These are phyloP conservation scores for Ichneumon xanthorius DNA, from an alignment of 2,888 invertebrate genomes.

Conservation along the genomic window DNA sequence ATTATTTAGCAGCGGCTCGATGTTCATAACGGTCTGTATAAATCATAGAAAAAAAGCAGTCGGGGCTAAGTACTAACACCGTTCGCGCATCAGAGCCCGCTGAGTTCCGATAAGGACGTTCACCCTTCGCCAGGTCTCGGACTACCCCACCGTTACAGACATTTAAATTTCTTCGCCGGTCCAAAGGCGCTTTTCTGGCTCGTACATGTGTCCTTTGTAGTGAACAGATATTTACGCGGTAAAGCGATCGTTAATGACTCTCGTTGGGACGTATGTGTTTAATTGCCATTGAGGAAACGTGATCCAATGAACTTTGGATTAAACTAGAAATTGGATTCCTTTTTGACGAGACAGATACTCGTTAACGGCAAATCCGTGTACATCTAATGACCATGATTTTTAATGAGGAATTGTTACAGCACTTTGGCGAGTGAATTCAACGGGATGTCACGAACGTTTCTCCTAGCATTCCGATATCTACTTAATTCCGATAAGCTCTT, in stretches of 20 bases:
- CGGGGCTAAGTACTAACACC: conserved; percentile 79
- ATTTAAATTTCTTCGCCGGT: conserved; percentile 9
- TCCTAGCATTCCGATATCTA: too few relatives aligned
- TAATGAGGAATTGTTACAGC: neutral
- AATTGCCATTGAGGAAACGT: too few relatives aligned
- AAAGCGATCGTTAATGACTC: neutral
- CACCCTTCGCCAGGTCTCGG: conserved; percentile 30
- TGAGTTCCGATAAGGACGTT: conserved; percentile 72
- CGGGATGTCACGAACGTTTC: too few relatives aligned
- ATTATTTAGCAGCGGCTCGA: conserved; percentile 44
- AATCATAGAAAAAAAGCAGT: conserved; percentile 73
- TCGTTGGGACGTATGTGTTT: too few relatives aligned
- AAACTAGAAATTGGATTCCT: neutral
- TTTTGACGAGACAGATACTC: neutral
- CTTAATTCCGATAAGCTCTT: too few relatives aligned
- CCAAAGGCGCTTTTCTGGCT: neutral
- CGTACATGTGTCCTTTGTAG: neutral
- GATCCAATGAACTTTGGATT: neutral
- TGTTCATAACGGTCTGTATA: conserved; percentile 68
- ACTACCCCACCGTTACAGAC: neutral
- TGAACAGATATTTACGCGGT: neutral
- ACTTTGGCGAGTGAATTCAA: too few relatives aligned
- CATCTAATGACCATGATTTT: neutral
- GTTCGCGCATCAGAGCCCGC: conserved; percentile 80
- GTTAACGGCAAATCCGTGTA: neutral